Percentiles rank a stretch among this genome's conserved stretches.
phyloP scores from a whole-genome alignment of 2,888 invertebrate species.

The Leucania comma region DNA sequence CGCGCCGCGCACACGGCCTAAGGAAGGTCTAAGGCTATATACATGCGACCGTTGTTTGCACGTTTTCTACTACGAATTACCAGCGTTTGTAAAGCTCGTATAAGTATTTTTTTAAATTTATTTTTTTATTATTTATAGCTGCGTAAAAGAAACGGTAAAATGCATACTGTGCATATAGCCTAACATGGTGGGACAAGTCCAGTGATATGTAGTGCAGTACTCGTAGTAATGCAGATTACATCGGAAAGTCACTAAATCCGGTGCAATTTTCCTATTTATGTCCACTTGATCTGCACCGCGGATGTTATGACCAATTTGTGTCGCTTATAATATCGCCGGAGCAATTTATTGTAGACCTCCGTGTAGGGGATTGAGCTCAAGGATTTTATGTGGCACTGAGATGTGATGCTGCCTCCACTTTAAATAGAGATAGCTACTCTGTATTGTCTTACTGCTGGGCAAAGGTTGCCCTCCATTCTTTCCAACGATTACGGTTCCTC shows the following conservation, averaged over 20 bases:
- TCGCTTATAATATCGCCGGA: constrained; percentile 1
- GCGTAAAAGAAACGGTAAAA: background rate
- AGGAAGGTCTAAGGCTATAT: too few species aligned
- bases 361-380: constrained; percentile 3
- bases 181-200: background rate
- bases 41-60: too few species aligned
- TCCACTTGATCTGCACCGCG: constrained; percentile 11
- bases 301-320: constrained; percentile 29
- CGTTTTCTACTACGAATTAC: too few species aligned
- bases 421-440: too few species aligned
- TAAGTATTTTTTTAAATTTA: too few species aligned
- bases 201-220: background rate
- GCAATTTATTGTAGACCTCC: constrained; percentile 22
- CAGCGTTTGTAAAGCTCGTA: too few species aligned
- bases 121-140: too few species aligned
- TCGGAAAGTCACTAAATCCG: constrained; percentile 6
- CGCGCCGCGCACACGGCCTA: too few species aligned
- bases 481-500: too few species aligned
- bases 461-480: too few species aligned
- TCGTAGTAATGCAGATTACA: constrained; percentile 13
- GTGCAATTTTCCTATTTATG: constrained; percentile 40
- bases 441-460: too few species aligned
- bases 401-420: background rate
- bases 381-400: background rate
- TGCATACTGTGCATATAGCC: too few species aligned